These are phyloP conservation scores for Numenius phaeopus DNA, from an alignment of 2,797 vertebrate species.

Conservation along the genomic window DNA sequence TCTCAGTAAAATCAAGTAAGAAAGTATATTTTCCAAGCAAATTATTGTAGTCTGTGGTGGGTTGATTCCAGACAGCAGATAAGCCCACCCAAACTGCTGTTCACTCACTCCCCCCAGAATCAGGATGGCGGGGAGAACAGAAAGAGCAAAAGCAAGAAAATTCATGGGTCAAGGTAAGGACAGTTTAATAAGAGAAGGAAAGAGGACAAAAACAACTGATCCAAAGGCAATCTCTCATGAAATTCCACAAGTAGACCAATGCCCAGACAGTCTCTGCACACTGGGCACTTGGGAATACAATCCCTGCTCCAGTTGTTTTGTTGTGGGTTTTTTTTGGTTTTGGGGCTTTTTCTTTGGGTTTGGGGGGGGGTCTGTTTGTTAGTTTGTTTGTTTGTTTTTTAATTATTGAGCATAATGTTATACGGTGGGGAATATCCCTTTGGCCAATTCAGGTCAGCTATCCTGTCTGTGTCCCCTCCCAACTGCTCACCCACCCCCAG, in stretches of 20 bases:
- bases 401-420: background rate
- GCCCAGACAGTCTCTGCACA: background rate
- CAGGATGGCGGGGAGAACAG: background rate
- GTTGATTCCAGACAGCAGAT: background rate
- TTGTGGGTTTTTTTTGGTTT: background rate
- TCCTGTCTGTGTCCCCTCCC: rapidly evolving
- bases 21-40: background rate
- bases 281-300: background rate
- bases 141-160: background rate
- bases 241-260: background rate
- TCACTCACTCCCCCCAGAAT: background rate
- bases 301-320: background rate
- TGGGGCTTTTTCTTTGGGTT: background rate
- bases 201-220: background rate
- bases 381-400: background rate
- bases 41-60: background rate
- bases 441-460: background rate
- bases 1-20: background rate
- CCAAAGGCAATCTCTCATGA: background rate
- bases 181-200: background rate
- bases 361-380: background rate
- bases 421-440: background rate
- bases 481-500: rapidly evolving
- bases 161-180: background rate
- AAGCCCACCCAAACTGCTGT: background rate